These are phyloP conservation scores for Hylaeus volcanicus DNA, from an alignment of 1,140 invertebrate genomes.

Conservation along the genomic window DNA sequence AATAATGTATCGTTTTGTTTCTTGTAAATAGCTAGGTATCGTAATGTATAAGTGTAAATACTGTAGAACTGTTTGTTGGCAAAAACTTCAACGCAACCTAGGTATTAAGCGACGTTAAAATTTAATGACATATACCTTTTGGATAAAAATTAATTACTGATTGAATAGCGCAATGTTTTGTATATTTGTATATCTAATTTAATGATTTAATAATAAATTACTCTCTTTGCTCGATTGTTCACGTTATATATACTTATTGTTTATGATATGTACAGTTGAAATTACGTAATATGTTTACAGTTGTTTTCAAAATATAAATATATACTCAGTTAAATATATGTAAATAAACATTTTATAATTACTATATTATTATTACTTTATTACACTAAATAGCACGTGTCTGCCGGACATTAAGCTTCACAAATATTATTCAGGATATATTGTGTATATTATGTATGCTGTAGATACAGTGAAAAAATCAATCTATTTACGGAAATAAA, in stretches of 20 bases:
- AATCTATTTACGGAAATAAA: no score
- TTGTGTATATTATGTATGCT: no score
- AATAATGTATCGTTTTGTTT: slow-evolving; percentile 50
- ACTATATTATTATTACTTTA: slow-evolving; percentile 48
- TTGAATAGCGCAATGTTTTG: slow-evolving; percentile 60
- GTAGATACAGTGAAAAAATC: no score
- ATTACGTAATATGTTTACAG: slow-evolving; percentile 66
- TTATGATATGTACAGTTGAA: slow-evolving; percentile 70
- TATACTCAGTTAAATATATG: slow-evolving; percentile 69
- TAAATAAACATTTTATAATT: slow-evolving; percentile 76
- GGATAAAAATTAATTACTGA: slow-evolving; percentile 52
- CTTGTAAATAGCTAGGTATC: slow-evolving; percentile 60
- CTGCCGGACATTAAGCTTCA: background rate
- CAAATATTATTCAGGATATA: slow-evolving; percentile 3
- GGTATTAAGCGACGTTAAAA: slow-evolving; percentile 47
- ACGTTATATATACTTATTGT: slow-evolving; percentile 63
- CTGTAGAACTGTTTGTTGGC: slow-evolving; percentile 50
- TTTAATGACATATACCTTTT: slow-evolving; percentile 56
- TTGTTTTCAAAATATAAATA: slow-evolving; percentile 66
- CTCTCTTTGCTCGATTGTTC: slow-evolving; percentile 55
- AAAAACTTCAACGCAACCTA: slow-evolving; percentile 49
- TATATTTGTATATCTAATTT: slow-evolving; percentile 69
- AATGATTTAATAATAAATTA: slow-evolving; percentile 61
- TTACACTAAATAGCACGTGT: slow-evolving; percentile 18
- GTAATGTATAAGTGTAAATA: slow-evolving; percentile 71